Base-by-base conservation (phyloP, 37 sponge, comb jelly and placozoan species). In the Hormiphora californensis region DNA sequence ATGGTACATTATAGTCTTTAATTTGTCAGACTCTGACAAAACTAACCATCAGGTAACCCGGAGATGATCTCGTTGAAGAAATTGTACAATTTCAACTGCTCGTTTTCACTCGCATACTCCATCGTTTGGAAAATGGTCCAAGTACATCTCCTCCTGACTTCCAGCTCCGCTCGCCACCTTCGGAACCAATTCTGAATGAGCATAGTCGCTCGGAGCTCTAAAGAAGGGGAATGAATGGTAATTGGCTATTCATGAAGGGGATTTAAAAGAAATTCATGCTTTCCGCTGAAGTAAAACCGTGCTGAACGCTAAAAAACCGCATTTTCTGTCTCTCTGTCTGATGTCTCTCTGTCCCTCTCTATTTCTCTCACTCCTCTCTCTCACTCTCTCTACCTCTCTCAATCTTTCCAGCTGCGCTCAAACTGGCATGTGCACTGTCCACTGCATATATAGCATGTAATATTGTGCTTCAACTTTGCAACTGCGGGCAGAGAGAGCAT, bases 51-150 rank as follows among this genome's bases (percentile, higher is more conserved):
- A 41, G 81, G 81, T 19, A 73, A 46, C 1, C 81, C 35, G 43
- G 36, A 32, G 27, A 73, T 73, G 44, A 73, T 73, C 41, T 73
- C 81, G 38, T 73, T 73, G 38, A 73, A 73, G 27, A 73, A 73
- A 28, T 73, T 73, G 38, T 86, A 86, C 40, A 86, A 23, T 30
- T 86, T 86, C 35, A 86, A 57, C 86, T 86, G 86, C n/a, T 86
- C 86, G 22, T 86, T 54, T 30, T 86, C 86, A 37, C 86, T 57
- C 23, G 86, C 86, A 86, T 59, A 86, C 22, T 86, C 86, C 59
- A 86, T 86, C 1, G 59, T 54, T 21, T 86, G 86, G 33, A 62
- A 62, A 19, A 86, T 86, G 9, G 86, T 59, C 86, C 86, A 86
- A 7, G 86, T 86, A 34, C 86, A 86, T 57, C 86, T 19, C 22